phyloP scores from a whole-genome alignment of 92 coral and sea anemone genomes.

The Porites rus region DNA sequence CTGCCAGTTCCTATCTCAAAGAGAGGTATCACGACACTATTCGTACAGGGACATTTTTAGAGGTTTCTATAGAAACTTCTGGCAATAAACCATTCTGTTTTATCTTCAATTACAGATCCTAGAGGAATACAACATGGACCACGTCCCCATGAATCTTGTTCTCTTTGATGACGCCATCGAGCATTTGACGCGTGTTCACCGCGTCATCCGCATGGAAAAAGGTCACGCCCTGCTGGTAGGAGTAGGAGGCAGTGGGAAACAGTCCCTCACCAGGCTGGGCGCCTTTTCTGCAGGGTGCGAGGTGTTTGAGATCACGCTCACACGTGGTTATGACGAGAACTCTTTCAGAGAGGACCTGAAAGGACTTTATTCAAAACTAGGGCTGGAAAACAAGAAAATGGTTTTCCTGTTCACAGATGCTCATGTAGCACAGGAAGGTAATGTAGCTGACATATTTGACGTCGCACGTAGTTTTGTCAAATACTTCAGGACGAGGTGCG shows the following conservation, averaged over 20 bases:
- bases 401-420: slow-evolving; percentile 99
- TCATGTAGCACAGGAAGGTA: slow-evolving; percentile 99
- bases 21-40: no score
- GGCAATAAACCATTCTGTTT: not conserved
- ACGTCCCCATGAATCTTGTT: slow-evolving; percentile 96
- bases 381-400: slow-evolving; percentile 93
- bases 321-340: slow-evolving; percentile 95
- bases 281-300: slow-evolving; percentile 98
- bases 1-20: no score
- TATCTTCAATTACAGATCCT: slow-evolving; percentile 70
- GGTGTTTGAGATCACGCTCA: slow-evolving; percentile 97
- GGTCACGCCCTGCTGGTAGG: slow-evolving; percentile 99
- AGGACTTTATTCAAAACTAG: slow-evolving; percentile 89
- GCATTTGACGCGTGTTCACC: slow-evolving; percentile 98
- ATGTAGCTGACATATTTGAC: not conserved
- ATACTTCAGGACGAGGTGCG: no score
- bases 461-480: no score
- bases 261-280: slow-evolving; percentile 94
- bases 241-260: slow-evolving; percentile 99
- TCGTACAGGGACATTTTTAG: no score
- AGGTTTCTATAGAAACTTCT: no score
- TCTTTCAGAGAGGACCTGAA: slow-evolving; percentile 96
- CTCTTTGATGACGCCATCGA: slow-evolving; percentile 99
- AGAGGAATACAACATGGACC: slow-evolving; percentile 99
- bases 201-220: slow-evolving; percentile 99